phyloP scores from a whole-genome alignment of 2,113 vertebrate genomes.

The Microtus richardsoni region DNA sequence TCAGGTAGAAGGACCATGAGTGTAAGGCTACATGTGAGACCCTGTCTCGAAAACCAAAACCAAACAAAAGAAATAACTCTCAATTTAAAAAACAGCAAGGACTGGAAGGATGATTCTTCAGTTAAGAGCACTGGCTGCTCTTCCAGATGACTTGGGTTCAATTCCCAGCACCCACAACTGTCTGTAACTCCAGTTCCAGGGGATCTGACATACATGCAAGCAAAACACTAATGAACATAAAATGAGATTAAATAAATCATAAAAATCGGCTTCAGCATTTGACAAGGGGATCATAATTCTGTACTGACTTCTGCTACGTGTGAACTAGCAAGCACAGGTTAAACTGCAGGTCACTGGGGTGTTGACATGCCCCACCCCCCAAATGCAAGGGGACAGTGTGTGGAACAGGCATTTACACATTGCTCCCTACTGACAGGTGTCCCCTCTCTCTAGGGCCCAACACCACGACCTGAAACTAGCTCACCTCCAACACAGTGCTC shows the following conservation, averaged over 20 bases:
- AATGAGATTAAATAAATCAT: not conserved
- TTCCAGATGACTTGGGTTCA: not conserved
- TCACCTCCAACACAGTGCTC: conserved; percentile 96
- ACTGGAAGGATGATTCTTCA: not conserved
- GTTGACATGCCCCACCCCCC: not conserved
- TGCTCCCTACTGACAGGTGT: not conserved
- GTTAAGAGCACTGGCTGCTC: not conserved
- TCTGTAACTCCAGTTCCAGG: not conserved
- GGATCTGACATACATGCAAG: not conserved
- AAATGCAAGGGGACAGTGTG: fast-evolving
- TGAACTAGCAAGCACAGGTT: not conserved
- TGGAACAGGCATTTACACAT: fast-evolving
- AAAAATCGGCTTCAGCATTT: not conserved
- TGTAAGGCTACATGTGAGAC: not conserved
- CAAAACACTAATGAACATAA: not conserved
- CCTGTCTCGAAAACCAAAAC: not conserved
- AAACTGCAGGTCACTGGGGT: not conserved
- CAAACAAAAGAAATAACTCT: not conserved
- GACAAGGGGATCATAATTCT: not conserved
- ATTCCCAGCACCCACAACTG: not conserved
- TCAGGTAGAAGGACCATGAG: not conserved
- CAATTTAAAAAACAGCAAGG: not conserved
- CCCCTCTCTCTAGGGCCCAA: not conserved
- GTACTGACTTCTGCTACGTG: not conserved
- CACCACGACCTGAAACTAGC: conserved; percentile 14